phyloP scores from a whole-genome alignment of 35 echinoderm and acorn worm genomes.

The Nesometra sesokonis region DNA sequence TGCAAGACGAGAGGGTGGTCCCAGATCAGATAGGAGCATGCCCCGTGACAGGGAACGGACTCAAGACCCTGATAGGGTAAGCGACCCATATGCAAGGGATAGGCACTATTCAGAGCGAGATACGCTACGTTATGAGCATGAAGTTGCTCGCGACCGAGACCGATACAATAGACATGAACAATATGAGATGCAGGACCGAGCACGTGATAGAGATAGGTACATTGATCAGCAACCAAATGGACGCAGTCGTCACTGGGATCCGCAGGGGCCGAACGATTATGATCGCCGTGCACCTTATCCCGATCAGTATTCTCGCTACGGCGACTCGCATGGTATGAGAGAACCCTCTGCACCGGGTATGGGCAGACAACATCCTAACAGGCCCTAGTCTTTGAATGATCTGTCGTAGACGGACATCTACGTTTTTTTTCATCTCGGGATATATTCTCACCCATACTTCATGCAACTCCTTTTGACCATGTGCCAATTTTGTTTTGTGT shows the following conservation, averaged over 20 bases:
- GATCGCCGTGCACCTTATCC: not conserved
- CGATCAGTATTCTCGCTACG: not conserved
- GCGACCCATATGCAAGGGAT: slow-evolving; percentile 54
- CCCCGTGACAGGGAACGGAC: slow-evolving; percentile 59
- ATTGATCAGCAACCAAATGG: not conserved
- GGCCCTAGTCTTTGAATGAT: not conserved
- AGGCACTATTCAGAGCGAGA: slow-evolving; percentile 76
- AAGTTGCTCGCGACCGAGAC: not conserved
- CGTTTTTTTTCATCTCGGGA: not conserved
- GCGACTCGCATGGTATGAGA: not conserved
- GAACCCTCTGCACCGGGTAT: not conserved
- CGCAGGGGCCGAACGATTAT: not conserved
- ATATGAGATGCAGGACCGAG: not conserved
- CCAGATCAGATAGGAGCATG: not conserved
- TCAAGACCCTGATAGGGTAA: slow-evolving; percentile 68
- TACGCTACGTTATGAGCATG: slow-evolving; percentile 82
- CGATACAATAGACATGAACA: not conserved
- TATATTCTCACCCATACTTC: not conserved
- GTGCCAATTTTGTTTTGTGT: not conserved
- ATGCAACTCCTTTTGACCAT: not conserved
- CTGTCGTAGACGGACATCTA: not conserved
- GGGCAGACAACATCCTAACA: not conserved
- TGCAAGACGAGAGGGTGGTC: not conserved
- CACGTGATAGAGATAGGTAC: not conserved
- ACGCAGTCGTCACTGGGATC: not conserved